Evolutionary conservation across 2,888 invertebrate species (phyloP), one percentile per base, ranked within the genome.

Genomic region (Petrolisthes manimaculis): DNA sequence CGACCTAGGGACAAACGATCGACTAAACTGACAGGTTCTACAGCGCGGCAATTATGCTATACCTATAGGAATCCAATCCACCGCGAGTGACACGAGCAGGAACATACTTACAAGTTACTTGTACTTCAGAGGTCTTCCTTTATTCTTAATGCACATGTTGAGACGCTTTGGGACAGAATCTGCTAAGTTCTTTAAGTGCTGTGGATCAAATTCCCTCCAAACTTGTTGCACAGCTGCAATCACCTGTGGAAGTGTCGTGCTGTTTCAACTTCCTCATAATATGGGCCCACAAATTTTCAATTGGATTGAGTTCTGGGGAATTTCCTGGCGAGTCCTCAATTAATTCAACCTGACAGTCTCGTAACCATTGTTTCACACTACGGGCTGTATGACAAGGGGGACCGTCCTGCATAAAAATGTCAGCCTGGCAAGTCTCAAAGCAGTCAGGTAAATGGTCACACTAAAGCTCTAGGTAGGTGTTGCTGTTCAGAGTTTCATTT

Each of bases 391-490:
- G 78, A 18, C 78, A 78, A 37, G 74, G 74, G 3, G 74, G 24
- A 6, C 74, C 74, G 21, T 74, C 74, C 21, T 74, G 74, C 74
- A 75, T 75, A 67, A 67, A 67, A 67, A 67, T 67, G 67, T 3
- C 67, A 67, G 74, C n/a, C 74, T 74, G 74, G 74, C 74, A 74
- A 74, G 21, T 21, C 74, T 74, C 74, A 74, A 74, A 74, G n/a
- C 74, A 74, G 18, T 74, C 61, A 37, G 37, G 37, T 37, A 37
- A 37, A 37, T 37, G 37, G 37, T 37, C 37, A 37, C 37, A 37
- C 37, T 1, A 37, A 37, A 37, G 37, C 37, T 37, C 37, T 37
- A 37, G 37, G 37, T 37, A 37, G 37, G 37, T 37, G 37, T 37
- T 37, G 37, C 37, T 37, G 37, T 37, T 37, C 37, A 37, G 37